Conservation (phyloP, 2,113 vertebrate genomes). For the Phyllostomus discolor region DNA sequence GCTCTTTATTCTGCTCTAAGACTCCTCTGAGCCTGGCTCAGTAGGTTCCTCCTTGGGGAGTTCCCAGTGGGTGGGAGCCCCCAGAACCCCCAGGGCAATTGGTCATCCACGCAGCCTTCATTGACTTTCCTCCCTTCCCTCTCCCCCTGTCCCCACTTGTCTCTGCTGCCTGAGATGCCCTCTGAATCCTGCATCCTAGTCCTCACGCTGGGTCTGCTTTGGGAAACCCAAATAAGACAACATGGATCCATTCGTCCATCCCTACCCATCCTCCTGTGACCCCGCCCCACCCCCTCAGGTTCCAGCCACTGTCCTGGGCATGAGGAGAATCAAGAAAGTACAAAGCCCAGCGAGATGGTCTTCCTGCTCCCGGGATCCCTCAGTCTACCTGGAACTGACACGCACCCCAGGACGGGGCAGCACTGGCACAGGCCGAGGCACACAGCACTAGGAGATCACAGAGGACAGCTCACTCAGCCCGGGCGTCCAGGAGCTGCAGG, state of each 20-base stretch:
- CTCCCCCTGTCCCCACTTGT: not conserved
- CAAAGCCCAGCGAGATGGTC: not conserved
- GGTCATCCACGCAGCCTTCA: not conserved
- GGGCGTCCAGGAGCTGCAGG: not conserved
- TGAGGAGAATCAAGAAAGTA: not conserved
- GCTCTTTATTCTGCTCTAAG: not conserved
- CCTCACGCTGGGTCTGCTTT: not conserved
- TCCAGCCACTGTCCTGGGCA: not conserved
- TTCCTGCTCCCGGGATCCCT: not conserved
- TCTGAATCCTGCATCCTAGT: not conserved
- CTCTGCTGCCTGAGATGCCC: not conserved
- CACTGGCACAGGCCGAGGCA: not conserved
- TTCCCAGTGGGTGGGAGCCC: not conserved
- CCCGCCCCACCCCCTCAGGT: not conserved
- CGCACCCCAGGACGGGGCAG: rapidly evolving
- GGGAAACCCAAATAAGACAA: not conserved
- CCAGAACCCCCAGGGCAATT: not conserved
- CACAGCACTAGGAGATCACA: not conserved
- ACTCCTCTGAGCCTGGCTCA: not conserved
- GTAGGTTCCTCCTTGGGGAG: not conserved
- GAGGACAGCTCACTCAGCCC: not conserved
- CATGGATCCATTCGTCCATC: not conserved
- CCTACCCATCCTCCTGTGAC: not conserved
- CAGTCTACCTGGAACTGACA: not conserved
- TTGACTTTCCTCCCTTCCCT: not conserved